Evolutionary conservation across 2,797 vertebrate genomes (phyloP).

Genomic region (Lepus oiostolus): DNA sequence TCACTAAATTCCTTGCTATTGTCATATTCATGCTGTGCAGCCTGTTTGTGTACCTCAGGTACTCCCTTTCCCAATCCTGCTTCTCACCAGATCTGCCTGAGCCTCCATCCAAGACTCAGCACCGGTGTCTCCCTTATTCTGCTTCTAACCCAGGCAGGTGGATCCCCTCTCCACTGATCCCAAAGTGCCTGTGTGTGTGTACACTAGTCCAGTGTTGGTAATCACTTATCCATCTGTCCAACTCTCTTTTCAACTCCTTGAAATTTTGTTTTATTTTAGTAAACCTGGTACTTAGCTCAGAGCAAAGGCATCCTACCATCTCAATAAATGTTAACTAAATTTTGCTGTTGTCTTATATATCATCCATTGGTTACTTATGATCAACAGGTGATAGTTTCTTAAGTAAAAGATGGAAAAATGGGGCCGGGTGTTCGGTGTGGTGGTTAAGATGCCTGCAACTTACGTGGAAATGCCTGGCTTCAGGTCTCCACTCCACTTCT

Average conservation of each 20-base stretch:
- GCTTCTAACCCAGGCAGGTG: neutral
- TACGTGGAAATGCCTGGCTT: too few relatives aligned
- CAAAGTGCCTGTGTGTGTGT: neutral
- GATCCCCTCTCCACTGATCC: neutral
- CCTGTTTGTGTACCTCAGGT: neutral
- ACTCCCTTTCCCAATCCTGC: neutral
- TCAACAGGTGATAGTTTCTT: neutral
- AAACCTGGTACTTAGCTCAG: neutral
- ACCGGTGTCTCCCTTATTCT: neutral
- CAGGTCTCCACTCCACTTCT: too few relatives aligned
- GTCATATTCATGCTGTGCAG: neutral
- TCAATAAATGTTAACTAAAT: neutral
- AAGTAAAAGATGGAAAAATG: neutral
- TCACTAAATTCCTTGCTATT: neutral
- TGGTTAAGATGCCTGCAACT: too few relatives aligned
- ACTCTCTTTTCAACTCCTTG: neutral
- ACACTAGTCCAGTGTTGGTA: neutral
- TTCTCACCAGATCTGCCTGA: too few relatives aligned
- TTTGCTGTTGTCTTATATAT: neutral
- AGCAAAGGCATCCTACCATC: neutral
- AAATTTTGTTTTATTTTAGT: conserved; percentile 1
- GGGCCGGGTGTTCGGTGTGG: too few relatives aligned
- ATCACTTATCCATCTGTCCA: neutral
- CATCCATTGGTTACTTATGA: neutral
- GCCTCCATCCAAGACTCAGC: neutral